Percentiles rank a stretch among this genome's conserved stretches.
Evolutionary conservation across 2,888 invertebrate genomes (phyloP).

Genomic region (Archips crataeganus): DNA sequence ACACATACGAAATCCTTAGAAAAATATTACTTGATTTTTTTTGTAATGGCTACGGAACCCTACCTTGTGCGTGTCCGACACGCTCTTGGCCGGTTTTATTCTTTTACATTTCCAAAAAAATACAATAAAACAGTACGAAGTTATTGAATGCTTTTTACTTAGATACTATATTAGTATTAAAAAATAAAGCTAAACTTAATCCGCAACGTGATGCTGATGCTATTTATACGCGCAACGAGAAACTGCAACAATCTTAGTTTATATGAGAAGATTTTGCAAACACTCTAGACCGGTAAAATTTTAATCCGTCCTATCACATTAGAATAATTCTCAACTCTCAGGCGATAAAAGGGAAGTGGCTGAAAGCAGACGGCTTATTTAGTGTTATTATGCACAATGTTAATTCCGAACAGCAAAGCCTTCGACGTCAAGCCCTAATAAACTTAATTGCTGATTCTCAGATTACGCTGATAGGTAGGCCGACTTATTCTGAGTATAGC

Average conservation of each 20-base stretch:
- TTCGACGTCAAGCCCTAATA: conserved; percentile 23
- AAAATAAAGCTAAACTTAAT: neutral
- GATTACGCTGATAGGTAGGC: conserved; percentile 21
- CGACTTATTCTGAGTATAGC: neutral
- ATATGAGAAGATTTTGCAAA: neutral
- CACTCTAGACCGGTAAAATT: neutral
- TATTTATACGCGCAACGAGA: neutral
- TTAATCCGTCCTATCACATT: conserved; percentile 12
- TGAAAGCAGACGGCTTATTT: conserved; percentile 18
- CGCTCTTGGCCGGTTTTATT: too few relatives aligned
- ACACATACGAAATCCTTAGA: too few relatives aligned
- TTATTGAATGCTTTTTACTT: too few relatives aligned
- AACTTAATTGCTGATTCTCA: conserved; percentile 34
- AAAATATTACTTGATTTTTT: too few relatives aligned
- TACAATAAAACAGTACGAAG: too few relatives aligned
- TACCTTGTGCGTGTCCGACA: too few relatives aligned
- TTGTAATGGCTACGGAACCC: too few relatives aligned
- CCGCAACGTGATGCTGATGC: neutral
- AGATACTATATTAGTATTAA: neutral
- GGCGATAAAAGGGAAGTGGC: conserved; percentile 5
- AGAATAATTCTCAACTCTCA: conserved; percentile 1
- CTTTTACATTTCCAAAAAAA: too few relatives aligned
- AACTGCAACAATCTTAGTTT: conserved; percentile 8
- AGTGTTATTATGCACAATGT: conserved; percentile 25
- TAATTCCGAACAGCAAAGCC: conserved; percentile 16